These are phyloP conservation scores for Drosophila miranda DNA, from an alignment of 1,140 invertebrate genomes.

Conservation along the genomic window DNA sequence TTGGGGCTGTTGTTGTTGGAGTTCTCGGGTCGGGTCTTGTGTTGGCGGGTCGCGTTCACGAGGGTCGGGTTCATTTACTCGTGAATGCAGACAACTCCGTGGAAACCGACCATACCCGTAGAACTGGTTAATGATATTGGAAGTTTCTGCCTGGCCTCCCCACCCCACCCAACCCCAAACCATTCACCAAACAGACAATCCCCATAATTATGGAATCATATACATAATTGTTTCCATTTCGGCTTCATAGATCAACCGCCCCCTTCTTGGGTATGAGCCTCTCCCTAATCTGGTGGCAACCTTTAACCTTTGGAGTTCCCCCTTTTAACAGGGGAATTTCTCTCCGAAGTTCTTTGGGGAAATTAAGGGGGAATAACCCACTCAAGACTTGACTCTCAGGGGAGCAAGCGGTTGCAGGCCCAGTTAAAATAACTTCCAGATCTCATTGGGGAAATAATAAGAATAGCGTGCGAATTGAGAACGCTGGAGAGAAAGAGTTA, in stretches of 20 bases:
- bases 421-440: conserved; percentile 45
- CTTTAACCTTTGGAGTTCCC: conserved; percentile 21
- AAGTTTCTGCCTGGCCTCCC: conserved; percentile 46
- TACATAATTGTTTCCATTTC: conserved; percentile 70
- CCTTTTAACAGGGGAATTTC: neutral
- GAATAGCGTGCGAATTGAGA: conserved; percentile 29
- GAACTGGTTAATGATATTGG: conserved; percentile 56
- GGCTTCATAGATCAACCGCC: neutral
- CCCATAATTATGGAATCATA: conserved; percentile 64
- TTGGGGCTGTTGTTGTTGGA: conserved; percentile 9
- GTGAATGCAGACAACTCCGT: conserved; percentile 19
- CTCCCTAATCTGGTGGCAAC: conserved; percentile 38
- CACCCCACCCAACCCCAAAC: neutral
- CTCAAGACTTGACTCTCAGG: conserved; percentile 19
- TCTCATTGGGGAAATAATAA: conserved; percentile 45
- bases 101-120: conserved; percentile 17
- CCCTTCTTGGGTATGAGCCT: conserved; percentile 21
- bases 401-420: conserved; percentile 18
- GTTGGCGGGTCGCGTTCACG: conserved; percentile 15
- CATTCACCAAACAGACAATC: conserved; percentile 10
- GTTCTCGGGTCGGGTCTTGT: conserved; percentile 27
- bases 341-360: conserved; percentile 43
- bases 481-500: neutral
- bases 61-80: conserved; percentile 32
- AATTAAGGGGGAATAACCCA: conserved; percentile 39